Percentiles rank a stretch among this genome's conserved stretches.
These are phyloP conservation scores for Lamellibrachia satsuma DNA, from an alignment of 2,888 invertebrate genomes.

Conservation along the genomic window DNA sequence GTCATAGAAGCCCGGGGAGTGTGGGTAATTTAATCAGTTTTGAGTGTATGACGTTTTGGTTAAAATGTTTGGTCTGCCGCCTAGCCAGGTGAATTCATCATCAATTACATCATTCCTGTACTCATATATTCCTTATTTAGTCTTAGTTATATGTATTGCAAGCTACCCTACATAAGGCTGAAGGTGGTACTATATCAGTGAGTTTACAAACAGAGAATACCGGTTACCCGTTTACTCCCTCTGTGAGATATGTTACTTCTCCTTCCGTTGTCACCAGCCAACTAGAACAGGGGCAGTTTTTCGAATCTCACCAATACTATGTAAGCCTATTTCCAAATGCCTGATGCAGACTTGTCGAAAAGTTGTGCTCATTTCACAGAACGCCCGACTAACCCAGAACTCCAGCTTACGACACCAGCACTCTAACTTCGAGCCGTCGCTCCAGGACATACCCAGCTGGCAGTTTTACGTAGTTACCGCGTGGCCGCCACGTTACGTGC, in stretches of 20 bases:
- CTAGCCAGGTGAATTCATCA: no score
- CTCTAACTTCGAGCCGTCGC: neutral
- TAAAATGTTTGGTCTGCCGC: no score
- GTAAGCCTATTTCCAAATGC: neutral
- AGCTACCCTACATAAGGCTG: no score
- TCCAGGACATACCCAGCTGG: neutral
- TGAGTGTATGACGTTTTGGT: neutral
- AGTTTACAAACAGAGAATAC: no score
- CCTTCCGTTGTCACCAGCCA: neutral
- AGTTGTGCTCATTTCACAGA: neutral
- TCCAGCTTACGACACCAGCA: neutral
- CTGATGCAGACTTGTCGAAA: neutral
- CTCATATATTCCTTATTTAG: no score
- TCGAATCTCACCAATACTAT: no score
- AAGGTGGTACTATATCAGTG: no score
- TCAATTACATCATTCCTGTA: no score
- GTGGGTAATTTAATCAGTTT: neutral
- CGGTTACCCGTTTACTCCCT: neutral
- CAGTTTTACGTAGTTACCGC: no score
- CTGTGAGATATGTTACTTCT: neutral
- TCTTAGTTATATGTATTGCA: no score
- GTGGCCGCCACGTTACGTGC: no score
- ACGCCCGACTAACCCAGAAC: neutral
- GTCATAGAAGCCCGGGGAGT: neutral
- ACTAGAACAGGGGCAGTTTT: neutral